phyloP scores from a whole-genome alignment of 1,140 invertebrate genomes.

The Popillia japonica region DNA sequence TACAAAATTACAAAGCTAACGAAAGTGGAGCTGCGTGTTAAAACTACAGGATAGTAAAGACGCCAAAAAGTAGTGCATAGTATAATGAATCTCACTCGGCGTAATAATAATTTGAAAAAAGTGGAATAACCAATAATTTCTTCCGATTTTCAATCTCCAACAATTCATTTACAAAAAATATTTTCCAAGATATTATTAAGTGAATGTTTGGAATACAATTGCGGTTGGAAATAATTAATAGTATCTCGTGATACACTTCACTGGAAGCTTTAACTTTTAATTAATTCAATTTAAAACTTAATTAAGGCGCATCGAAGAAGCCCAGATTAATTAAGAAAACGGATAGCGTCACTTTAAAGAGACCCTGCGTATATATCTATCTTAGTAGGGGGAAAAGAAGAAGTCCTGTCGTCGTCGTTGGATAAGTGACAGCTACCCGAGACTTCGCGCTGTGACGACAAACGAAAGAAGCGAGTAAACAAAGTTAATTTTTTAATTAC shows the following conservation, averaged over 20 bases:
- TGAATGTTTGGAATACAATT: no score
- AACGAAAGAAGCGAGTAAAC: slow-evolving; percentile 8
- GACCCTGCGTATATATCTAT: background rate
- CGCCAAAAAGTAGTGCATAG: no score
- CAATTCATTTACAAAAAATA: no score
- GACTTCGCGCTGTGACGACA: background rate
- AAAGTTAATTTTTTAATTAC: slow-evolving; percentile 33
- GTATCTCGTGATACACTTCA: background rate
- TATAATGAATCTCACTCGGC: no score
- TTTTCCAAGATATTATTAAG: no score
- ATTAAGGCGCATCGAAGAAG: background rate
- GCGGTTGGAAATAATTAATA: background rate
- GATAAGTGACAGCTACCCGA: background rate
- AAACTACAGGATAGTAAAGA: no score
- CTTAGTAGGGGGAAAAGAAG: background rate
- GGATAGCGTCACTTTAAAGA: slow-evolving; percentile 11
- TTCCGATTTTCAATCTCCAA: no score
- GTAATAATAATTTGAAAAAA: no score
- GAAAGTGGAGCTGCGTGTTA: no score
- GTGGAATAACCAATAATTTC: no score
- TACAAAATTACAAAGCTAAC: no score
- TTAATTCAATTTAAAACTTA: slow-evolving; percentile 21
- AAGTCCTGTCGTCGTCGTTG: background rate
- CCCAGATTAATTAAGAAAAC: background rate
- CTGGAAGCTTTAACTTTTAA: slow-evolving; percentile 8